A percentile compares a stretch with the other conserved stretches of the same genome.
phyloP scores from a whole-genome alignment of 2,113 vertebrate species.

The Xiphophorus maculatus region DNA sequence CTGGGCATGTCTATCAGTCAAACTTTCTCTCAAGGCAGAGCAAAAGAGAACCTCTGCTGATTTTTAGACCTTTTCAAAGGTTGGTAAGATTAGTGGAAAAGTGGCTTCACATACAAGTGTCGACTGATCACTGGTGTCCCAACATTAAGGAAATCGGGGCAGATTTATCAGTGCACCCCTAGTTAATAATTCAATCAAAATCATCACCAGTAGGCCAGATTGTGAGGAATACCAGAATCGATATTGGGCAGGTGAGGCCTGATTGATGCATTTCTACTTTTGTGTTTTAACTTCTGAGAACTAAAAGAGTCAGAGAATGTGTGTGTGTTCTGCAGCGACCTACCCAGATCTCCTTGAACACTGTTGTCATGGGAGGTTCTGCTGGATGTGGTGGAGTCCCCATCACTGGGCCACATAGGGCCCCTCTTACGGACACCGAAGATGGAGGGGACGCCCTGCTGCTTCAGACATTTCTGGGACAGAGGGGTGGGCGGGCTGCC shows the following conservation, averaged over 20 bases:
- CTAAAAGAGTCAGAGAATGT: not conserved
- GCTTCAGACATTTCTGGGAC: conserved; percentile 87
- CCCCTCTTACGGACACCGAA: conserved; percentile 85
- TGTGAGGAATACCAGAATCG: no score
- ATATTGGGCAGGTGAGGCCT: not conserved
- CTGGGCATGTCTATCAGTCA: no score
- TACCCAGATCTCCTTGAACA: conserved; percentile 91
- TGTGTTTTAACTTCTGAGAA: conserved; percentile 19
- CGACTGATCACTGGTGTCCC: no score
- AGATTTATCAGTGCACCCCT: no score
- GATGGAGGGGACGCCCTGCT: conserved; percentile 84
- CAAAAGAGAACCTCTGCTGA: no score
- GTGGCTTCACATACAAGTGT: no score
- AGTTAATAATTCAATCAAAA: not conserved
- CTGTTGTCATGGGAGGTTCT: conserved; percentile 86
- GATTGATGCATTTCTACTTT: conserved; percentile 3
- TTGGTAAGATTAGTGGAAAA: no score
- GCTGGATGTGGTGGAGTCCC: conserved; percentile 82
- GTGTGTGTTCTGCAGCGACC: conserved; percentile 38
- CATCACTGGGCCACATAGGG: conserved; percentile 92
- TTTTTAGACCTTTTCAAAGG: no score
- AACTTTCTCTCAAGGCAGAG: no score
- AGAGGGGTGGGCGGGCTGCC: conserved; percentile 94
- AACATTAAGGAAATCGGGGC: no score
- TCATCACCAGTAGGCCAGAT: not conserved